These are phyloP conservation scores for Heliconius erato DNA, from an alignment of 2,888 invertebrate genomes.

Conservation along the genomic window DNA sequence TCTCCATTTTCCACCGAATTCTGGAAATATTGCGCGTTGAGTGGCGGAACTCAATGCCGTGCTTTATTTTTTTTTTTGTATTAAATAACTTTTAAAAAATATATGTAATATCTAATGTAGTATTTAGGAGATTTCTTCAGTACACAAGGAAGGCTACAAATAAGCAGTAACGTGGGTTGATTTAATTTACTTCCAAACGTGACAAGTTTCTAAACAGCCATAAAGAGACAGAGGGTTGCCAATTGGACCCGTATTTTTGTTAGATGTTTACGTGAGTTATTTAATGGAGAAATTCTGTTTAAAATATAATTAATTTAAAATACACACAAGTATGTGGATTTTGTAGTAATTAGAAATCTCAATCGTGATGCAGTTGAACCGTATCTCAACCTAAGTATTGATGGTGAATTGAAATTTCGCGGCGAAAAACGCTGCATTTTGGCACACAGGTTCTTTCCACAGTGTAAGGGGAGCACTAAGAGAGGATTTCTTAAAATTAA, in stretches of 20 bases:
- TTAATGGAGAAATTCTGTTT: neutral
- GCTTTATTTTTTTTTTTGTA: neutral
- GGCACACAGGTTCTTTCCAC: neutral
- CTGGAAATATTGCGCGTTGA: too few species aligned
- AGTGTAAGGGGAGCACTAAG: too few species aligned
- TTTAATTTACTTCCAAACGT: conserved; percentile 18
- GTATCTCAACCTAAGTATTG: neutral
- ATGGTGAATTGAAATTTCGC: neutral
- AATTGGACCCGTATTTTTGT: conserved; percentile 16
- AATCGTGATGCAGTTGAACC: too few species aligned
- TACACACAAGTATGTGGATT: neutral
- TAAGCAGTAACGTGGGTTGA: conserved; percentile 9
- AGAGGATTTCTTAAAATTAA: too few species aligned
- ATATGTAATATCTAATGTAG: neutral
- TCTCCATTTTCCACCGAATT: too few species aligned
- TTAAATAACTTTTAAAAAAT: neutral
- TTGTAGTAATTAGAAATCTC: neutral
- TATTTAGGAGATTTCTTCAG: neutral
- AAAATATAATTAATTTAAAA: neutral
- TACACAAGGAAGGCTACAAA: conserved; percentile 15
- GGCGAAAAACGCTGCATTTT: too few species aligned
- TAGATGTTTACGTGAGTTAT: conserved; percentile 9
- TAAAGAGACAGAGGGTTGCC: conserved; percentile 12
- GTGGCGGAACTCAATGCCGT: too few species aligned
- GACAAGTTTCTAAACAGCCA: conserved; percentile 6